These are phyloP conservation scores for Sycophila sp. DNA, from an alignment of 1,140 invertebrate genomes.

Conservation along the genomic window DNA sequence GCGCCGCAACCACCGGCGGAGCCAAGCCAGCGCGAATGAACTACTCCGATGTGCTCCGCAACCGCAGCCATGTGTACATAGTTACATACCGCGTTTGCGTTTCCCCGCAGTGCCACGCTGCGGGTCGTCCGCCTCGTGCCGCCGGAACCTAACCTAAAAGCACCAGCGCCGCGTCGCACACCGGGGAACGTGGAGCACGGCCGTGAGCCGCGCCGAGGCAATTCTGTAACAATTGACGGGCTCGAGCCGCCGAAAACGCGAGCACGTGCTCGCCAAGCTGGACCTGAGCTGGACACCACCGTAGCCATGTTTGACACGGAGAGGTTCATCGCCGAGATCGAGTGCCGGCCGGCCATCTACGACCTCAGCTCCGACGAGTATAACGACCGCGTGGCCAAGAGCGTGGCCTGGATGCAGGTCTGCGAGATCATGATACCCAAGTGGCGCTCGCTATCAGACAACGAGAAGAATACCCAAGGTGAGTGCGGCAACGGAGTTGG, in stretches of 20 bases:
- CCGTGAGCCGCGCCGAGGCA: too few relatives aligned
- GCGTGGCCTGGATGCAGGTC: constrained; percentile 59
- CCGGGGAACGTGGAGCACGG: too few relatives aligned
- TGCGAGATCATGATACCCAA: constrained; percentile 56
- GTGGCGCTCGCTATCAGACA: constrained; percentile 55
- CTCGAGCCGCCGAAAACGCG: too few relatives aligned
- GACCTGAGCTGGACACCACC: neutral
- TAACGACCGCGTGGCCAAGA: constrained; percentile 58
- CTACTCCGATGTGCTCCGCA: too few relatives aligned
- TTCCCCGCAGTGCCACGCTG: too few relatives aligned
- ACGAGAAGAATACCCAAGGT: constrained; percentile 58
- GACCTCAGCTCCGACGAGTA: constrained; percentile 56
- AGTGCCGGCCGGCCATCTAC: constrained; percentile 59
- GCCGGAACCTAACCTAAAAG: neutral
- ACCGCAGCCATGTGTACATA: too few relatives aligned
- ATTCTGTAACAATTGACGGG: too few relatives aligned
- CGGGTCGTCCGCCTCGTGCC: neutral
- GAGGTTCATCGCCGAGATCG: constrained; percentile 58
- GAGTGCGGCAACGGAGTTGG: too few relatives aligned
- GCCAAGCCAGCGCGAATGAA: too few relatives aligned
- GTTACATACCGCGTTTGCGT: too few relatives aligned
- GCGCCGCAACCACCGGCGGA: too few relatives aligned
- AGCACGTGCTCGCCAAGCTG: neutral
- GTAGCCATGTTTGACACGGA: constrained; percentile 58
- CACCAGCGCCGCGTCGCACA: neutral